phyloP scores from a whole-genome alignment of 2,113 vertebrate genomes.

The Phasianus colchicus region DNA sequence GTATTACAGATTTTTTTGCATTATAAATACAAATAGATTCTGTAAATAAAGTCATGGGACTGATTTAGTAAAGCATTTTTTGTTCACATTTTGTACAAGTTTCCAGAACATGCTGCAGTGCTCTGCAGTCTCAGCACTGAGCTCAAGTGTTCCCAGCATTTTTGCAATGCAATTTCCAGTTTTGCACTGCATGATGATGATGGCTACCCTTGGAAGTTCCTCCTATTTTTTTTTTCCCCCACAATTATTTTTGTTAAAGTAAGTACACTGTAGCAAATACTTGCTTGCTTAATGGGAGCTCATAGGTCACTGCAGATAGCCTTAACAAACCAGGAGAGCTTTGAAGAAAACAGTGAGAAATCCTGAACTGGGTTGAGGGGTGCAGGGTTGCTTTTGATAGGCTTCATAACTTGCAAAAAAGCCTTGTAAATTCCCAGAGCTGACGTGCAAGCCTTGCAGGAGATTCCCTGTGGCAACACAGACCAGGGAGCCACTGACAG shows the following conservation, averaged over 20 bases:
- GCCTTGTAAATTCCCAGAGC: background rate
- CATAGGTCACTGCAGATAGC: background rate
- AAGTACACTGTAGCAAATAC: background rate
- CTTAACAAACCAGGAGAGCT: background rate
- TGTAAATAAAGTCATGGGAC: background rate
- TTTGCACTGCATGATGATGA: background rate
- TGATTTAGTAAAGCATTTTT: background rate
- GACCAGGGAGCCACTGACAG: background rate
- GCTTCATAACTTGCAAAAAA: background rate
- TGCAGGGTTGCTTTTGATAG: background rate
- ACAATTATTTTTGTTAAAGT: background rate
- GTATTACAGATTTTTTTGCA: background rate
- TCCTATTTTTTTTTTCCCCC: background rate
- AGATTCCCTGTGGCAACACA: background rate
- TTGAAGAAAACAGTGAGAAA: background rate
- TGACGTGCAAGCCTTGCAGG: background rate
- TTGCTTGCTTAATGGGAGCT: background rate
- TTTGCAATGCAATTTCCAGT: background rate
- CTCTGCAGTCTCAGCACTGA: background rate
- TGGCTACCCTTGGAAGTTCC: background rate
- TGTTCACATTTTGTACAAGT: background rate
- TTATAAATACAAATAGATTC: background rate
- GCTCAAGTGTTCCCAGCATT: background rate
- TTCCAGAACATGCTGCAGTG: rapidly evolving
- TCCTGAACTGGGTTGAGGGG: background rate